Evolutionary conservation across 2,113 vertebrate genomes (phyloP), one percentile per base, ranked within the genome.

Genomic region (Oreochromis spilurus): DNA sequence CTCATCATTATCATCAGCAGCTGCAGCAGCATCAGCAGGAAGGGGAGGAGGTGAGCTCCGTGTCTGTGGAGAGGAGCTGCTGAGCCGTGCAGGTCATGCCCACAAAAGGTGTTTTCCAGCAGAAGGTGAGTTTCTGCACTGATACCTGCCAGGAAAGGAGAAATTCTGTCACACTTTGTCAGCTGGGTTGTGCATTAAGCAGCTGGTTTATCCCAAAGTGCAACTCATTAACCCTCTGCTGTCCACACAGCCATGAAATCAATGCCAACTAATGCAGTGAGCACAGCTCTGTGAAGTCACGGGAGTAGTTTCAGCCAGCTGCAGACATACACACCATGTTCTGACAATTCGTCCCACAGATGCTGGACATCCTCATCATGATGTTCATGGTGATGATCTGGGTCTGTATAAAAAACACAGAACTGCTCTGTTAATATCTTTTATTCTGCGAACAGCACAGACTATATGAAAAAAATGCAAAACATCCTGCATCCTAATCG

Each of bases 261-360:
- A 29, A 88, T 92, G 77, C 8, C 43, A 79, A 9, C 45, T 65
- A 86, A 90, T 83, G 79, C 45, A 77, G 45, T n/a, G 10, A 77
- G 10, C 72, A 31, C 24, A 19, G 17, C 72, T 52, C 72, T 50
- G 72, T 50, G 45, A 45, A 75, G 26, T 57, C 52, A 45, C 5
- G 12, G 9, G 17, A 26, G 19, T 48, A 67, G 40, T 52, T 17
- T 40, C 43, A 13, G 29, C 38, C n/a, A 31, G 38, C 38, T 53
- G 81, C 3, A 67, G 29, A 43, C 40, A 40, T 67, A 84, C 92
- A 36, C 89, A 97, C 96, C 95, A 19, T 95, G 95, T 11, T 95
- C 84, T 3, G 96, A 96, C 96, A 95, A 97, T 57, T 97, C 94
- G 3, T 96, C 91, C 95, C 96, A 96, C 62, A 95, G 92, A 79